Evolutionary conservation across 2,113 vertebrate species (phyloP).

Genomic region (Podilymbus podiceps): DNA sequence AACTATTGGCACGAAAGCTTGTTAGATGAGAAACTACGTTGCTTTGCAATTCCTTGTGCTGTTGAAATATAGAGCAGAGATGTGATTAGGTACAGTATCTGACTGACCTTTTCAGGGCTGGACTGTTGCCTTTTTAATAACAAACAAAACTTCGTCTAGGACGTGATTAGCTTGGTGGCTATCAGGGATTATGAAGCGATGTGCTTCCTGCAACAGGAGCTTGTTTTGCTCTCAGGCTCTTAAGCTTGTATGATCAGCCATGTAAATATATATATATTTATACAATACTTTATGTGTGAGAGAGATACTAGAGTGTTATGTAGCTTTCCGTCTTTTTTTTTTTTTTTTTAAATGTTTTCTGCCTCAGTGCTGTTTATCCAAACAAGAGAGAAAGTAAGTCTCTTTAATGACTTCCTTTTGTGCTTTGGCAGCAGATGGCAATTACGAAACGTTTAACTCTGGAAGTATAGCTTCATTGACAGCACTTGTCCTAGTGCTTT

Average conservation of each 20-base stretch:
- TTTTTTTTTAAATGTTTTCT: neutral
- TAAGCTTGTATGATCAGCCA: neutral
- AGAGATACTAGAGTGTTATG: neutral
- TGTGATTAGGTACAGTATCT: neutral
- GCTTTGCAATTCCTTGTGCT: neutral
- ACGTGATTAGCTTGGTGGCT: neutral
- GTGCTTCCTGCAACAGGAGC: neutral
- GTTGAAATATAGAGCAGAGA: neutral
- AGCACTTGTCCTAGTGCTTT: neutral
- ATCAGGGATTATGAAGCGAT: neutral
- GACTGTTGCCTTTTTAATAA: neutral
- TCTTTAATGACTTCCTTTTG: neutral
- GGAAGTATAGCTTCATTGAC: neutral
- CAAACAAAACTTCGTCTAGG: neutral
- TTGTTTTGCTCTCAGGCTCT: neutral
- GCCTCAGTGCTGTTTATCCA: neutral
- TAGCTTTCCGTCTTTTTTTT: neutral
- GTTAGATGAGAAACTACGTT: neutral
- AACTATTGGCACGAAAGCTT: neutral
- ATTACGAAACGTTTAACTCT: neutral
- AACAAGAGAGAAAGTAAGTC: neutral
- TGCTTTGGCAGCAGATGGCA: neutral
- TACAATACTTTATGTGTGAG: neutral
- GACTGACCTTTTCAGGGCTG: conserved; percentile 4
- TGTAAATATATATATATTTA: neutral